A percentile compares a stretch with the other conserved stretches of the same genome.
Evolutionary conservation across 2,797 vertebrate species (phyloP).

Genomic region (Mormyrus hasselquistii): DNA sequence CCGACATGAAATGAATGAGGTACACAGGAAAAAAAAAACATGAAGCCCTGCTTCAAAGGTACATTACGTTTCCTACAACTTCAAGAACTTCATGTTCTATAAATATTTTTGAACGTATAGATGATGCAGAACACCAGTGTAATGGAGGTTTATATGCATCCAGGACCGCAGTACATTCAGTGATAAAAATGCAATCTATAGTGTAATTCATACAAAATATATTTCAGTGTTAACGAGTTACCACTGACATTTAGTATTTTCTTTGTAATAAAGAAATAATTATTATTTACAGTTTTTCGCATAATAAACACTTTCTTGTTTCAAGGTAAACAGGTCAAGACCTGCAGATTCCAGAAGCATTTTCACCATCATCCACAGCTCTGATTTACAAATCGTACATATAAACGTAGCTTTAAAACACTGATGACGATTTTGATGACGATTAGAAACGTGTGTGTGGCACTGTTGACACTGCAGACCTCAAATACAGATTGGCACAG

Average conservation of each 20-base stretch:
- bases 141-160: not conserved
- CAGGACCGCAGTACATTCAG: not conserved
- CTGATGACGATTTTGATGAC: not conserved
- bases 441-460: not conserved
- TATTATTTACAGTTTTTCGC: not conserved
- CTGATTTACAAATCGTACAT: not conserved
- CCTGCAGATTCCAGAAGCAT: not conserved
- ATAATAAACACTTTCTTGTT: not conserved
- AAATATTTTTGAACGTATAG: not conserved
- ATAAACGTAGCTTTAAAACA: not conserved
- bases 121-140: not conserved
- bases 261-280: not conserved
- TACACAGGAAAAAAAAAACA: not conserved
- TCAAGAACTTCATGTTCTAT: not conserved
- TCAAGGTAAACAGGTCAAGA: not conserved
- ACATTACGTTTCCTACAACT: not conserved
- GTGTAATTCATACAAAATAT: not conserved
- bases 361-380: not conserved
- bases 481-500: not conserved
- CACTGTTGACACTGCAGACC: not conserved
- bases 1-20: not conserved
- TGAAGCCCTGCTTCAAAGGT: not conserved
- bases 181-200: not conserved
- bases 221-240: not conserved
- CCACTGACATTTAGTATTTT: not conserved